Conservation (phyloP, 2,113 vertebrate genomes). For the Montifringilla adamsi region DNA sequence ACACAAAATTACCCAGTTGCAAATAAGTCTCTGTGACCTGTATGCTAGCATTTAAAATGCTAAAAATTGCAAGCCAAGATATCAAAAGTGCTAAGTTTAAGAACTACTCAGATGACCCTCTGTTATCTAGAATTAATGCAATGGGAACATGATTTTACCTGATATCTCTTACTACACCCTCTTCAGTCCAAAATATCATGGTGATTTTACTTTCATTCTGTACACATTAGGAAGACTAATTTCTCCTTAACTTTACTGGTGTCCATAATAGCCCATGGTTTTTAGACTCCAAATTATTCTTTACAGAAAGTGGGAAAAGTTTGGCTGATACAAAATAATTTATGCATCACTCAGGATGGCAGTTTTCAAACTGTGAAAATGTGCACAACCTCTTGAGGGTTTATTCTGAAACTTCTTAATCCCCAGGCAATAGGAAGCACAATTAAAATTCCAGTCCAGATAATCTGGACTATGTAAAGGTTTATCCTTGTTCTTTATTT, state of each 20-base stretch:
- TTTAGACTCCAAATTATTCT: background rate
- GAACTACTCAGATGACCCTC: background rate
- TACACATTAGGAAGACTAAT: background rate
- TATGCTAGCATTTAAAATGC: background rate
- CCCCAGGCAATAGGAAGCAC: background rate
- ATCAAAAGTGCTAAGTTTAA: background rate
- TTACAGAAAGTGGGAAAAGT: background rate
- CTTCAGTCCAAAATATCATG: background rate
- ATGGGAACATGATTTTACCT: background rate
- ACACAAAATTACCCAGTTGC: background rate
- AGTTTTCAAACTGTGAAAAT: background rate
- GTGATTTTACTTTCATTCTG: background rate
- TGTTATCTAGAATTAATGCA: background rate
- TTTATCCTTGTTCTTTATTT: background rate
- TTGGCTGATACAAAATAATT: background rate
- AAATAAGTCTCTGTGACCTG: background rate
- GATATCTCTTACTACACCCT: background rate
- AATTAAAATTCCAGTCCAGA: background rate
- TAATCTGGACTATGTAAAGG: background rate
- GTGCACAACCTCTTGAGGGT: background rate
- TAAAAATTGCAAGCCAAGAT: background rate
- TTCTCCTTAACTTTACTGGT: background rate
- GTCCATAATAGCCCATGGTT: background rate
- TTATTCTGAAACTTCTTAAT: background rate
- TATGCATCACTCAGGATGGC: background rate